Evolutionary conservation across 23 tunicate species (phyloP), one percentile per base, ranked within the genome.

Genomic region (Clavelina lepadiformis): DNA sequence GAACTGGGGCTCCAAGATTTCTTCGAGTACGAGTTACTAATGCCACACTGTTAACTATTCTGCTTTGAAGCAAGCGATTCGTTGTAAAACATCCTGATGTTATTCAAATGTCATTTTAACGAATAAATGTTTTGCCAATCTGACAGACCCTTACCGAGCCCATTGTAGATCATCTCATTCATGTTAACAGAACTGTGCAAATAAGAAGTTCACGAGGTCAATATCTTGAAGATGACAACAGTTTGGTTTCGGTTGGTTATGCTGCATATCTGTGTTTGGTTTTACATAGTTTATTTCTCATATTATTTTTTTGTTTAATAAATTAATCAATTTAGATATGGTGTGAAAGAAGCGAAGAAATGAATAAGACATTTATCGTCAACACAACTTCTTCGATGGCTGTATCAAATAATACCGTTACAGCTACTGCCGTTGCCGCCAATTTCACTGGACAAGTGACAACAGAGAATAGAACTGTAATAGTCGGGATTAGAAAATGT

Each of bases 401-500:
- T n/a, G n/a, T n/a, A n/a, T n/a, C n/a, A n/a, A n/a, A n/a, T n/a
- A n/a, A n/a, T n/a, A n/a, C n/a, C n/a, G n/a, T n/a, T n/a, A n/a
- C n/a, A n/a, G n/a, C n/a, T n/a, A n/a, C n/a, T n/a, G n/a, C n/a
- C n/a, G n/a, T n/a, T n/a, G n/a, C n/a, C n/a, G n/a, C n/a, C n/a
- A n/a, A n/a, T n/a, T n/a, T n/a, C n/a, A n/a, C n/a, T n/a, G n/a
- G n/a, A n/a, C n/a, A n/a, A n/a, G n/a, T n/a, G n/a, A n/a, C n/a
- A n/a, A n/a, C n/a, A n/a, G n/a, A n/a, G n/a, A 52, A 52, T 28
- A 52, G n/a, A 7, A 35, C 70, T 26, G 70, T 64, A 22, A 13
- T 64, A n/a, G 70, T 64, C 20, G 70, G 70, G 3, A 11, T 64
- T 6, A 22, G 49, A 64, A 64, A 37, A 64, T 64, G 70, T 64